These are phyloP conservation scores for Ceuthmochares aereus DNA, from an alignment of 2,113 vertebrate genomes.

Conservation along the genomic window DNA sequence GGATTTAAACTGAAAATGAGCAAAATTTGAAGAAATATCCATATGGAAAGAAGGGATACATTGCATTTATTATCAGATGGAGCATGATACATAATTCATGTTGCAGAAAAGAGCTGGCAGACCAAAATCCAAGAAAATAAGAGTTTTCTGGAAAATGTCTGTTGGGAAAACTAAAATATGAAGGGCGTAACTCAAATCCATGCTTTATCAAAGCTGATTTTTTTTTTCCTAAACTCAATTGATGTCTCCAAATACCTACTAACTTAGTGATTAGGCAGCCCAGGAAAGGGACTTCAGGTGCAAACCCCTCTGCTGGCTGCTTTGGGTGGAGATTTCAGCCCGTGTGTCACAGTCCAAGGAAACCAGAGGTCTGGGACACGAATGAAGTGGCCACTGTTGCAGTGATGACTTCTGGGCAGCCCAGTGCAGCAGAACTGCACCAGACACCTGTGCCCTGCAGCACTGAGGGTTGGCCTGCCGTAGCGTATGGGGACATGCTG, in stretches of 20 bases:
- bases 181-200: not conserved
- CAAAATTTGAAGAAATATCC: not conserved
- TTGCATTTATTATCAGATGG: not conserved
- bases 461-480: not conserved
- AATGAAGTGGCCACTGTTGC: not conserved
- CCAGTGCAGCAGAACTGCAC: not conserved
- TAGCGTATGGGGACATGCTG: fast-evolving
- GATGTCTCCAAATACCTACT: not conserved
- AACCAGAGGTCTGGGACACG: not conserved
- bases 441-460: not conserved
- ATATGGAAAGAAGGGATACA: not conserved
- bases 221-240: not conserved
- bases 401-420: not conserved
- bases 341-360: not conserved
- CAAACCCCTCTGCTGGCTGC: not conserved
- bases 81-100: not conserved
- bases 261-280: not conserved
- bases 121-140: not conserved
- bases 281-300: not conserved
- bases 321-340: not conserved
- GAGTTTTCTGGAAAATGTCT: not conserved
- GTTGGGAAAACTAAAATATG: not conserved
- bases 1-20: not conserved
- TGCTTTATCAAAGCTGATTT: not conserved
- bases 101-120: not conserved